Percentiles rank a stretch among this genome's conserved stretches.
Conservation (phyloP, 1,140 invertebrate genomes). For the Babylonia areolata region DNA sequence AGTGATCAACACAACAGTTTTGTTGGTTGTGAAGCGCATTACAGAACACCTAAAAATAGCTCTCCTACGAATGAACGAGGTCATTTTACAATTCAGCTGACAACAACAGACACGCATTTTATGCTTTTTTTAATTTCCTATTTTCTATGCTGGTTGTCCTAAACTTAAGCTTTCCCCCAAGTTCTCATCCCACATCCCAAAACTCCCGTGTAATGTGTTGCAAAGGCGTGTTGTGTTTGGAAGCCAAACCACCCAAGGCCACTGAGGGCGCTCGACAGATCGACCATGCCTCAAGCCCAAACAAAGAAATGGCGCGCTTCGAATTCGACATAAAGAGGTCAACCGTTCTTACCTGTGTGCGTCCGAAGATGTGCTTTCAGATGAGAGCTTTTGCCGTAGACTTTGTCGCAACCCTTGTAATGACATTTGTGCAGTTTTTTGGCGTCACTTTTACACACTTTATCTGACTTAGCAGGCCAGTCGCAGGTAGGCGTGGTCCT, state of each 20-base stretch:
- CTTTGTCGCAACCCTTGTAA: conserved; percentile 98
- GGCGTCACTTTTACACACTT: conserved; percentile 23
- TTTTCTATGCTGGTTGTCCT: background rate
- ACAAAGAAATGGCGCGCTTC: conserved; percentile 47
- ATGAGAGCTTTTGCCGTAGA: conserved; percentile 90
- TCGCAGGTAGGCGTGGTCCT: conserved; percentile 60
- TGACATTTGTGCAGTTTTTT: conserved; percentile 85
- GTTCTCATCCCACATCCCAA: background rate
- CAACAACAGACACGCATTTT: too few relatives aligned
- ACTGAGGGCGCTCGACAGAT: background rate
- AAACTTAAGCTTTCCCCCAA: background rate
- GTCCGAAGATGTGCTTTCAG: conserved; percentile 83
- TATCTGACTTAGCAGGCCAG: conserved; percentile 49
- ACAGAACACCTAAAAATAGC: conserved; percentile 36
- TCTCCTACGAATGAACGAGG: background rate
- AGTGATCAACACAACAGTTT: background rate
- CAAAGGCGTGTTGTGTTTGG: conserved; percentile 31
- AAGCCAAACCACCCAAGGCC: background rate
- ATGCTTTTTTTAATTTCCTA: background rate
- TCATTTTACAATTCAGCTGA: background rate
- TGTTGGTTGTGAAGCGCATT: conserved; percentile 28
- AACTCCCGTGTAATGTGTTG: background rate
- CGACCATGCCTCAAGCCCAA: conserved; percentile 41
- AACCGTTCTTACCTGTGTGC: conserved; percentile 72
- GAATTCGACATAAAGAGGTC: background rate